These are phyloP conservation scores for Misgurnus mizolepis DNA, from an alignment of 2,113 vertebrate species.

Conservation along the genomic window DNA sequence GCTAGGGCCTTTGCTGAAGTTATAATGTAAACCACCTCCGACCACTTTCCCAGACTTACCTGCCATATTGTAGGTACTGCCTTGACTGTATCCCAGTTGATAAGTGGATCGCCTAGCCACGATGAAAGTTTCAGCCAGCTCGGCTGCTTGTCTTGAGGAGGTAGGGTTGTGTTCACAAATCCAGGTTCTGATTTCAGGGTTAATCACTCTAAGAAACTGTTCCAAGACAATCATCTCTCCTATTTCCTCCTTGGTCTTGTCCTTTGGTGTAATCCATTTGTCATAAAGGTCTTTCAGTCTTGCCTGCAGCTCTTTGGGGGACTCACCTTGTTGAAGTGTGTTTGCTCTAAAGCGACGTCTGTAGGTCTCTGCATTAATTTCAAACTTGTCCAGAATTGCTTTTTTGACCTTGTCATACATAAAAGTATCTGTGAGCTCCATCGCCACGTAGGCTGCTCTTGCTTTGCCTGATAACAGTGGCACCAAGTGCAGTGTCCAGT, in stretches of 20 bases:
- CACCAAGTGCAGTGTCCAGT: background rate
- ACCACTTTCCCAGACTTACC: background rate
- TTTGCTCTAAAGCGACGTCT: background rate
- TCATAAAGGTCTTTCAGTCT: constrained; percentile 2
- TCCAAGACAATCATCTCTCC: background rate
- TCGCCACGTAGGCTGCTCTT: constrained; percentile 13
- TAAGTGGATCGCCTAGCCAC: background rate
- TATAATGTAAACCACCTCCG: background rate
- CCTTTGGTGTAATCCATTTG: constrained; percentile 13
- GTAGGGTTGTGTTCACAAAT: background rate
- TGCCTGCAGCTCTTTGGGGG: background rate
- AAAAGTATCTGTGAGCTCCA: background rate
- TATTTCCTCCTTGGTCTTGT: background rate
- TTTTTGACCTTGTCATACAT: constrained; percentile 2
- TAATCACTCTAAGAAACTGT: constrained; percentile 1
- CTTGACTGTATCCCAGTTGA: background rate
- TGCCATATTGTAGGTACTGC: background rate
- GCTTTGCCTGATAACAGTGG: constrained; percentile 12
- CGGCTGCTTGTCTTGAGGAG: background rate
- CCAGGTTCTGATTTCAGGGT: constrained; percentile 7
- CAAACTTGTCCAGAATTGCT: background rate
- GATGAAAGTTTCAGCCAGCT: background rate
- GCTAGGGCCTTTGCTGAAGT: background rate
- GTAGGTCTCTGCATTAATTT: background rate
- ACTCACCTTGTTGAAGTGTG: background rate